Evolutionary conservation across 2,888 invertebrate species (phyloP).

Genomic region (Noctua fimbriata): DNA sequence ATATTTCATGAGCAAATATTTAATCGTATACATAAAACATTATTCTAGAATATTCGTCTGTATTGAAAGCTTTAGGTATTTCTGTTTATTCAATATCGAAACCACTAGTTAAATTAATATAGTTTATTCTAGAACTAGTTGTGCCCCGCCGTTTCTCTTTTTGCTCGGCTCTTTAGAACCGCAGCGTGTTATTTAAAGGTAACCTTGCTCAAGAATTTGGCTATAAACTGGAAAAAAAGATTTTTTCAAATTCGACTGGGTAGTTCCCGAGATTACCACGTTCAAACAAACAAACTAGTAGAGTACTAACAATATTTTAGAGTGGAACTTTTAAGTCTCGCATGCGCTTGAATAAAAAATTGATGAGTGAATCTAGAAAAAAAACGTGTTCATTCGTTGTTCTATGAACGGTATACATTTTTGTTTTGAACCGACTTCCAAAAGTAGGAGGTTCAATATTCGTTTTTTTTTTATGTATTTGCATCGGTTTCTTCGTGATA

Average conservation of each 20-base stretch:
- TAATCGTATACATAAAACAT: conserved; percentile 39
- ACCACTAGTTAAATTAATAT: conserved; percentile 1
- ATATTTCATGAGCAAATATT: conserved; percentile 28
- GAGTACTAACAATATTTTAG: neutral
- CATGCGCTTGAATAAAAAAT: neutral
- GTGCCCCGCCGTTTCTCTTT: neutral
- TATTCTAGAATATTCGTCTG: conserved; percentile 11
- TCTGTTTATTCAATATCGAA: conserved; percentile 16
- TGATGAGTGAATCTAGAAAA: neutral
- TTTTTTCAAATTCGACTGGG: no score
- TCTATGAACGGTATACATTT: no score
- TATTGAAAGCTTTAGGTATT: neutral
- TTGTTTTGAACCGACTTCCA: neutral
- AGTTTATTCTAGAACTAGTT: neutral
- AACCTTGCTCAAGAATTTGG: no score
- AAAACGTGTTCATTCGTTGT: neutral
- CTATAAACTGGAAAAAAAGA: no score
- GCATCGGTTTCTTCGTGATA: no score
- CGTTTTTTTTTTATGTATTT: neutral
- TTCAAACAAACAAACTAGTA: no score
- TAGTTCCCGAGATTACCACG: no score
- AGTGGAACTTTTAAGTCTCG: neutral
- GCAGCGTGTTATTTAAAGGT: neutral
- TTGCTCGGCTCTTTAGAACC: neutral
- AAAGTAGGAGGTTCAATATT: neutral